These are phyloP conservation scores for Gallinago media DNA, from an alignment of 2,113 vertebrate genomes.

Conservation along the genomic window DNA sequence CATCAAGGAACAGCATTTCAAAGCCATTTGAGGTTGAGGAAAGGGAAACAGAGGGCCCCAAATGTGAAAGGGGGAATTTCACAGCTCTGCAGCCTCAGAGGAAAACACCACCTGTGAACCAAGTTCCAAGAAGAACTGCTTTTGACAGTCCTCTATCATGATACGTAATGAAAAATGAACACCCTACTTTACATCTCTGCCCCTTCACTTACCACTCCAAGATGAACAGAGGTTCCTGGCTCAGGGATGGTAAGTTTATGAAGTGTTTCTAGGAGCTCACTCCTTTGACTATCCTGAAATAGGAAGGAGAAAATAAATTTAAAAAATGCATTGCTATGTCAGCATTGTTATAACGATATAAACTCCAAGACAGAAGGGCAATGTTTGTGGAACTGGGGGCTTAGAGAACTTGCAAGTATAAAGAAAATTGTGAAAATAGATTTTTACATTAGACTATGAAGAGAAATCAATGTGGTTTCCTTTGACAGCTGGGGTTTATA, in stretches of 20 bases:
- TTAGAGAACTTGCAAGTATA: background rate
- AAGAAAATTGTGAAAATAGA: background rate
- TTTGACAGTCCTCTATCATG: background rate
- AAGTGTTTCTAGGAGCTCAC: slow-evolving; percentile 89
- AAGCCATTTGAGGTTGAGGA: background rate
- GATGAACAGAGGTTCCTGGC: slow-evolving; percentile 89
- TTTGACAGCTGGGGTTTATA: background rate
- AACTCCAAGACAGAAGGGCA: background rate
- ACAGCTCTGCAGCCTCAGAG: background rate
- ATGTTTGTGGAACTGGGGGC: background rate
- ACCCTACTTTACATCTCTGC: background rate
- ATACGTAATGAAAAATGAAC: background rate
- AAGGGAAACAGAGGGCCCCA: slow-evolving; percentile 17
- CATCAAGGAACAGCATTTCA: background rate
- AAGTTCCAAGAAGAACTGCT: background rate
- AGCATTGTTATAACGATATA: background rate
- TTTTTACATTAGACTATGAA: background rate
- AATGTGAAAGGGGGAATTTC: background rate
- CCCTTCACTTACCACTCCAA: slow-evolving; percentile 88
- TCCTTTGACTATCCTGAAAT: slow-evolving; percentile 90
- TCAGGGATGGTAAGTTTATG: slow-evolving; percentile 89
- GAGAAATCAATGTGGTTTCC: background rate
- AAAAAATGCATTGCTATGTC: background rate
- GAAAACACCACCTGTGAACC: slow-evolving; percentile 1
- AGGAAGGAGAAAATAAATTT: background rate